Percentiles rank a stretch among this genome's conserved stretches.
These are phyloP conservation scores for Dasypolia templi DNA, from an alignment of 2,888 invertebrate species.

Conservation along the genomic window DNA sequence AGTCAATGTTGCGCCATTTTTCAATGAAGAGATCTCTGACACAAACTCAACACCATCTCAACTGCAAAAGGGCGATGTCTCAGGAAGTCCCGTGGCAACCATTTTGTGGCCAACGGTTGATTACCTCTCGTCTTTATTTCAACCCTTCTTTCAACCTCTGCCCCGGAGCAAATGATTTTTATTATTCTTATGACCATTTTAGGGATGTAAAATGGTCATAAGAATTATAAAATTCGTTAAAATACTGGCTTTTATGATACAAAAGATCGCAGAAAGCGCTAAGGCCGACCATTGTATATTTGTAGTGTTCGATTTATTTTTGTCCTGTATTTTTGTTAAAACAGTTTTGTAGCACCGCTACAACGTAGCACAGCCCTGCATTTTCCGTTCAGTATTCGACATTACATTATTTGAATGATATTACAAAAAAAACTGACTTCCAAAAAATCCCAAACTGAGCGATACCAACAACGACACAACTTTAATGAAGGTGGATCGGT, in stretches of 20 bases:
- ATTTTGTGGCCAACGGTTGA: slow-evolving; percentile 47
- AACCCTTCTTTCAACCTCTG: slow-evolving; percentile 55
- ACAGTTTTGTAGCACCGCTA: not conserved
- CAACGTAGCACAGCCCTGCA: not conserved
- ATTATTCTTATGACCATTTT: slow-evolving; percentile 32
- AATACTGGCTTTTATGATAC: too few relatives aligned
- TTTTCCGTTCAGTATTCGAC: not conserved
- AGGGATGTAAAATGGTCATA: too few relatives aligned
- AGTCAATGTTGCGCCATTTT: not conserved
- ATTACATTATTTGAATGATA: not conserved
- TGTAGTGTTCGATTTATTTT: too few relatives aligned
- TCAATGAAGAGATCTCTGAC: not conserved
- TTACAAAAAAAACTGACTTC: not conserved
- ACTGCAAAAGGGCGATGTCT: slow-evolving; percentile 17
- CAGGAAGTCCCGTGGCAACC: slow-evolving; percentile 36
- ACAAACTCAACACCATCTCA: not conserved
- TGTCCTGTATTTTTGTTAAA: too few relatives aligned
- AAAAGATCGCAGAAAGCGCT: too few relatives aligned
- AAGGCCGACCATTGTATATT: too few relatives aligned
- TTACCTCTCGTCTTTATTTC: slow-evolving; percentile 42
- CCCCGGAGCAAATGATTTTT: slow-evolving; percentile 56
- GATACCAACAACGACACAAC: slow-evolving; percentile 47
- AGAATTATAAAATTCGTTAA: not conserved
- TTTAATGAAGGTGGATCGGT: slow-evolving; percentile 68
- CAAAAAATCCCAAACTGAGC: slow-evolving; percentile 29